Evolutionary conservation across 2,797 vertebrate species (phyloP), one percentile per base, ranked within the genome.

Genomic region (Neosilurus mollespiculum): DNA sequence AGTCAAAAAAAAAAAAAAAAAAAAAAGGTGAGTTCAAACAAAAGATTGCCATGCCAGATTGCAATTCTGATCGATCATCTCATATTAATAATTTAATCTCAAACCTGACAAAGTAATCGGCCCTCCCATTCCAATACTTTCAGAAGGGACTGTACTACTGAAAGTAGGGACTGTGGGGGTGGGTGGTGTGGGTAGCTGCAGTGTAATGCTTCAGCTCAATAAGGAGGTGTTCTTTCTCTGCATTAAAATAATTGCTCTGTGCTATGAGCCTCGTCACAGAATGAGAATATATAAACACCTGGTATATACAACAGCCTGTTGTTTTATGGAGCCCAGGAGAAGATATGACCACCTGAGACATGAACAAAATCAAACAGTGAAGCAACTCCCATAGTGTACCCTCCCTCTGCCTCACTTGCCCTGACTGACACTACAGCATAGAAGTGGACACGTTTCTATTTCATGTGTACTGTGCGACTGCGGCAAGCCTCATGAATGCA

Each of bases 221-320:
- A 87, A 69, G 70, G 85, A 89, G 88, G 82, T 83, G 84, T 86
- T 83, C 84, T 86, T 91, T 90, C 71, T 84, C 20, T 84, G 85
- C 89, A 88, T 90, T 90, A 87, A 89, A 90, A 90, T 93, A 93
- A 94, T 90, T 93, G 92, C 90, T 93, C 88, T 87, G 86, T 88
- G 89, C 88, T 73, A 83, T 80, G 67, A 86, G 86, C 82, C 91
- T 89, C 90, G 81, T 84, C 81, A 85, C 67, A 67, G 69, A 78
- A 61, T 84, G 81, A 84, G 75, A 73, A 81, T 78, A 86, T 72
- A 81, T 16, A 85, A 83, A 81, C 59, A 58, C 59, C 9, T 5
- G 5, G 73, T 78, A 79, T 77, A 71, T 58, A 82, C 64, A 82
- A 80, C 85, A 64, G 81, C 71, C 83, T 49, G 58, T 73, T 82